Conservation (phyloP, 2,888 invertebrate genomes). For the Hartigia nigra region DNA sequence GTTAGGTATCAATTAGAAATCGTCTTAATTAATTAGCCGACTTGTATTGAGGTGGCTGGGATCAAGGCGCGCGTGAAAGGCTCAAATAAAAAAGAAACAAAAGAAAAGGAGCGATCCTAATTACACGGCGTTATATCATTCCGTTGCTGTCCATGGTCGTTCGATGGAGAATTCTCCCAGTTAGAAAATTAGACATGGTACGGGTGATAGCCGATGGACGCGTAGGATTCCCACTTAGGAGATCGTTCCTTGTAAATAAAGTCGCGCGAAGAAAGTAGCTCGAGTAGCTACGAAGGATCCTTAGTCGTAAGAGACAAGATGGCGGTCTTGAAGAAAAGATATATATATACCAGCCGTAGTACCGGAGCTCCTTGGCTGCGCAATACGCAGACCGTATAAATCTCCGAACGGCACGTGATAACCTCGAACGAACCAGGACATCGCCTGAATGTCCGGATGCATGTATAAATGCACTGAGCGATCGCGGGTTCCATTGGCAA, state of each 20-base stretch:
- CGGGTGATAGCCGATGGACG: background rate
- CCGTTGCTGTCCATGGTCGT: background rate
- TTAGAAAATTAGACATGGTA: background rate
- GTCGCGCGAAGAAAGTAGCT: background rate
- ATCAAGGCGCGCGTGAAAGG: too few relatives aligned
- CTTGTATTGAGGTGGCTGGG: background rate
- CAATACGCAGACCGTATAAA: background rate
- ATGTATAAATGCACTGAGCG: background rate
- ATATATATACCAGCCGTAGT: slow-evolving; percentile 26
- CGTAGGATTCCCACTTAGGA: background rate
- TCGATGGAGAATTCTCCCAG: background rate
- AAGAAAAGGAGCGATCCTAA: background rate
- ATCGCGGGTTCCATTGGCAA: background rate
- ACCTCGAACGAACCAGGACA: slow-evolving; percentile 9
- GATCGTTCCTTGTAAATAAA: background rate
- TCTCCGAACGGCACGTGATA: background rate
- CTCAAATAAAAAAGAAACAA: background rate
- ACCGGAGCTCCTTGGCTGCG: slow-evolving; percentile 48
- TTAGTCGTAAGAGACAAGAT: slow-evolving; percentile 43
- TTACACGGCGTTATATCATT: background rate
- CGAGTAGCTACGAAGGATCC: slow-evolving; percentile 25
- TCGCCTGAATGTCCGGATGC: background rate
- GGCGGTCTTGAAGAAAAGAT: slow-evolving; percentile 26
- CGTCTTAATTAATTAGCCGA: slow-evolving; percentile 19
- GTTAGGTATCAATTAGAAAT: slow-evolving; percentile 7